phyloP scores from a whole-genome alignment of 2,113 vertebrate genomes.

The Mesitornis unicolor region DNA sequence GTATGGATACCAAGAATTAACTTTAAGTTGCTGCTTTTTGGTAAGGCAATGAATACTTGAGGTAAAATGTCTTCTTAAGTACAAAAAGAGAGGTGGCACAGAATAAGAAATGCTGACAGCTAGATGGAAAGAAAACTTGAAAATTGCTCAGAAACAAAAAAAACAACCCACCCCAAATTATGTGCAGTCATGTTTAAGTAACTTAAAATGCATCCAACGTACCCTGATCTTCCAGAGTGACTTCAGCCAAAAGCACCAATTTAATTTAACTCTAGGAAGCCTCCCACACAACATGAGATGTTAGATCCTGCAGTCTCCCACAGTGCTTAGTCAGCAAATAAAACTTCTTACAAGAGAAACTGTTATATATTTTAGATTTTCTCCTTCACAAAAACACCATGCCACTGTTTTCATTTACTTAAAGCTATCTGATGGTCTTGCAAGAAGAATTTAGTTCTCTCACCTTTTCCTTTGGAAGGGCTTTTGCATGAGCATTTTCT shows the following conservation, averaged over 20 bases:
- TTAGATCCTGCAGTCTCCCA: too few relatives aligned
- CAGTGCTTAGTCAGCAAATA: not conserved
- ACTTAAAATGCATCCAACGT: not conserved
- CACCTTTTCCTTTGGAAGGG: not conserved
- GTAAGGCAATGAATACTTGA: not conserved
- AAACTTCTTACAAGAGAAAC: not conserved
- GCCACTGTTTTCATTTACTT: not conserved
- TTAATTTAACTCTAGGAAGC: not conserved
- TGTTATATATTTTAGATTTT: not conserved
- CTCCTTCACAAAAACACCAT: not conserved
- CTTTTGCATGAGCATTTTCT: not conserved
- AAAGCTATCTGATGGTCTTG: not conserved
- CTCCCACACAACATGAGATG: not conserved
- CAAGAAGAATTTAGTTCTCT: not conserved
- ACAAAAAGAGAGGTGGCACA: not conserved
- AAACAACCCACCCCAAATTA: not conserved
- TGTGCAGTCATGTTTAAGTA: not conserved
- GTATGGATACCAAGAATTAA: not conserved
- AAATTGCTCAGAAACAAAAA: not conserved
- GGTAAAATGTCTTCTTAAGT: not conserved
- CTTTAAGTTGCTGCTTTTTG: not conserved
- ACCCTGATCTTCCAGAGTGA: not conserved
- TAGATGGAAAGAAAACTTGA: not conserved
- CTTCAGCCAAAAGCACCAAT: not conserved
- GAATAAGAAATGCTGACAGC: not conserved